Percentiles rank a stretch among this genome's conserved stretches.
These are phyloP conservation scores for Dreissena rostriformis DNA, from an alignment of 1,140 invertebrate genomes.

Conservation along the genomic window DNA sequence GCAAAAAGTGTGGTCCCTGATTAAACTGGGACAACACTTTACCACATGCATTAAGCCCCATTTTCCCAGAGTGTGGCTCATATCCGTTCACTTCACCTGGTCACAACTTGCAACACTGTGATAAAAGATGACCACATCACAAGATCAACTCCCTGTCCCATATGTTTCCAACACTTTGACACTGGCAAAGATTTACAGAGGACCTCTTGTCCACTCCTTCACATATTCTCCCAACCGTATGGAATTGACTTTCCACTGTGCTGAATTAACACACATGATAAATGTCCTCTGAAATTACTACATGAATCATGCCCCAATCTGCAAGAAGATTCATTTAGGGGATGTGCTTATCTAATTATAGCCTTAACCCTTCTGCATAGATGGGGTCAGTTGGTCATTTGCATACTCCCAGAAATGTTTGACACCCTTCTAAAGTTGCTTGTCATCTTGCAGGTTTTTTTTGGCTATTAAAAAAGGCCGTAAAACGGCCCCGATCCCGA, in stretches of 20 bases:
- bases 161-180: not conserved
- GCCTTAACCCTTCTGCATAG: not conserved
- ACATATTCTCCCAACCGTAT: not conserved
- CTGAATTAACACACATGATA: conserved; percentile 41
- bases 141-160: too few relatives aligned
- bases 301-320: conserved; percentile 1
- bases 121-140: too few relatives aligned
- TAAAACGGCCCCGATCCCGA: too few relatives aligned
- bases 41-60: too few relatives aligned
- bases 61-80: too few relatives aligned
- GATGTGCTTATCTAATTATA: not conserved
- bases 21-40: too few relatives aligned
- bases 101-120: too few relatives aligned
- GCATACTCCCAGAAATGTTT: not conserved
- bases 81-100: too few relatives aligned
- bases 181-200: not conserved
- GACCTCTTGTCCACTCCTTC: not conserved
- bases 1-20: too few relatives aligned
- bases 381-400: not conserved
- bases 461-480: too few relatives aligned
- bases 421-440: too few relatives aligned
- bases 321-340: not conserved
- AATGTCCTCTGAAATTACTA: conserved; percentile 27
- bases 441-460: too few relatives aligned
- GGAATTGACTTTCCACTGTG: not conserved